These are phyloP conservation scores for Circaetus gallicus DNA, from an alignment of 2,113 vertebrate genomes.

Conservation along the genomic window DNA sequence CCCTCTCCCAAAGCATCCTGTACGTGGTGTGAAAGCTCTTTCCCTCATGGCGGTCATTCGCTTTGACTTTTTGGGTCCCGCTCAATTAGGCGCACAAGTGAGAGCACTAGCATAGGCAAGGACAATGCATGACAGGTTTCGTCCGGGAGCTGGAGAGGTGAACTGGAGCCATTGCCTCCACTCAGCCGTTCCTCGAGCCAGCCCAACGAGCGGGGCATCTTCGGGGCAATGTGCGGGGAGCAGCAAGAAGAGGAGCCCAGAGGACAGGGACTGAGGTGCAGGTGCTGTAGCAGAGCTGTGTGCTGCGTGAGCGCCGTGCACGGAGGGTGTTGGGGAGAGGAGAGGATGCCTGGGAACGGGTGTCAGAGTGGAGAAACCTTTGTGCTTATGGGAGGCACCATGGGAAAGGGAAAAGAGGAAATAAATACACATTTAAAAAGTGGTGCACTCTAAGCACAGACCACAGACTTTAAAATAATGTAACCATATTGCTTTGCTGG, in stretches of 20 bases:
- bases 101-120: neutral
- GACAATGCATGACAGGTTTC: neutral
- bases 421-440: neutral
- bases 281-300: neutral
- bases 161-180: neutral
- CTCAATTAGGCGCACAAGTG: neutral
- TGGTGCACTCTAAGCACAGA: neutral
- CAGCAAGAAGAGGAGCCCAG: neutral
- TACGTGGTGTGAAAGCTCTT: neutral
- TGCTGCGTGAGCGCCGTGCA: neutral
- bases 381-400: neutral
- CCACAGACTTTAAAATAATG: neutral
- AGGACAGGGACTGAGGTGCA: neutral
- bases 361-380: neutral
- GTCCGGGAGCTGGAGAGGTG: neutral
- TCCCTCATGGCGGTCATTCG: neutral
- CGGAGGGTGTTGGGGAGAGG: rapidly evolving
- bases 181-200: neutral
- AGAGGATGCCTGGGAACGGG: neutral
- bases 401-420: neutral
- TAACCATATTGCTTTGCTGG: neutral
- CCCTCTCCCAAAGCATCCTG: neutral
- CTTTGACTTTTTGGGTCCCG: neutral
- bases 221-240: rapidly evolving
- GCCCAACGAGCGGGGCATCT: neutral